Evolutionary conservation across 1,140 invertebrate genomes (phyloP).

Genomic region (Cydia pomonella): DNA sequence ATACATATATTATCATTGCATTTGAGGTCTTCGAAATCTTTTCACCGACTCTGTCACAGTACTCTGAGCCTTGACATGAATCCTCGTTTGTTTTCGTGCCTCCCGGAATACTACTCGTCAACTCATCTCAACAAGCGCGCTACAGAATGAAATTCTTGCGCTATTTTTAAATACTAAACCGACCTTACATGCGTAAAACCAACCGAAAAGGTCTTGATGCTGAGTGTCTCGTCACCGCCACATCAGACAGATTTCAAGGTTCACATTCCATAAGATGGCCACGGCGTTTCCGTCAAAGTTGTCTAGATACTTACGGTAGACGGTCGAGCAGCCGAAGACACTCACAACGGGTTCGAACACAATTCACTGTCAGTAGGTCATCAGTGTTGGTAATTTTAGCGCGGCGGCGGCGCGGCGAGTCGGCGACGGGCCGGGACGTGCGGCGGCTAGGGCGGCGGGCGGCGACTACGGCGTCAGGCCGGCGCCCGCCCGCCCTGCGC

Average conservation of each 20-base stretch:
- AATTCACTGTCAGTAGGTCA: slow-evolving; percentile 70
- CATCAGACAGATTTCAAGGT: slow-evolving; percentile 72
- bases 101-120: slow-evolving; percentile 52
- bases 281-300: slow-evolving; percentile 46
- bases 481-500: slow-evolving; percentile 61
- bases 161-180: slow-evolving; percentile 52
- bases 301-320: slow-evolving; percentile 50
- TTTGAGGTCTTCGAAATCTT: slow-evolving; percentile 22
- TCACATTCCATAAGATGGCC: slow-evolving; percentile 70
- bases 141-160: slow-evolving; percentile 43
- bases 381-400: slow-evolving; percentile 66
- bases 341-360: slow-evolving; percentile 48
- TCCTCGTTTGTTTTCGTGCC: slow-evolving; percentile 51
- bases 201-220: slow-evolving; percentile 8
- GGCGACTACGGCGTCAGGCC: slow-evolving; percentile 52
- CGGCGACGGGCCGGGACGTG: slow-evolving; percentile 56
- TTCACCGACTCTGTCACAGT: slow-evolving; percentile 44
- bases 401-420: slow-evolving; percentile 50
- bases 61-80: slow-evolving; percentile 62
- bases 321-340: slow-evolving; percentile 41
- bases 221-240: slow-evolving; percentile 2
- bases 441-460: slow-evolving; percentile 54
- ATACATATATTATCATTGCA: slow-evolving; percentile 22
- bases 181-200: slow-evolving; percentile 38
- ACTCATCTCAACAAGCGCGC: slow-evolving; percentile 34